Base-by-base conservation (phyloP, 2,888 invertebrate species). In the Galeruca laticollis region DNA sequence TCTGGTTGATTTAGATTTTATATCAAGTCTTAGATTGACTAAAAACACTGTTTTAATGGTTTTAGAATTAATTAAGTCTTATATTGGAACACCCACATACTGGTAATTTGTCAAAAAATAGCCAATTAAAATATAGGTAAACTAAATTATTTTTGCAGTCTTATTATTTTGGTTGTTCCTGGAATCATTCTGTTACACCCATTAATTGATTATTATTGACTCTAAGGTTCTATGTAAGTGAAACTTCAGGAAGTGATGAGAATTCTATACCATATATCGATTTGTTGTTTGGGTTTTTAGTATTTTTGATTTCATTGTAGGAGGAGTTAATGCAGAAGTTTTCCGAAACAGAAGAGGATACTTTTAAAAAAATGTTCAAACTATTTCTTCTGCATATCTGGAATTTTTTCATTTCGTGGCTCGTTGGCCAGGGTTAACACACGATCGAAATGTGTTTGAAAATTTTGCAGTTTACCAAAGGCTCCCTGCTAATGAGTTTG, bases 301-400 rank as follows among this genome's bases (percentile, higher is more conserved):
- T 33, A 33, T 33, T 33, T 18, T 10, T 18, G 10, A 56, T 56
- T 35, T 15, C 13, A 33, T 56, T 56, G 1, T 35, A 56, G 56
- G 56, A 33, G 56, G 35, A n/a, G 56, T 18, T 51, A 51, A n/a
- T n/a, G n/a, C n/a, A n/a, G n/a, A n/a, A n/a, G n/a, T n/a, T n/a
- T n/a, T n/a, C n/a, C n/a, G n/a, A 43, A 65, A 65, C 26, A 40
- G 47, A 47, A 65, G 31, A 59, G 57, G 65, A 21, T 65, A 35
- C 33, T 57, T 56, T 43, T 59, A 57, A 15, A 62, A 52, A 49
- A 52, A 52, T 21, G 37, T 62, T 9, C 47, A 43, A 26, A 62
- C 62, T 52, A 33, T 33, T 31, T 31, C 33, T 31, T 56, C 56
- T 26, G 26, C 21, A 26, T 10, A 54, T 54, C 26, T 56, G 5